A percentile compares a stretch with the other conserved stretches of the same genome.
These are phyloP conservation scores for Ochropleura leucogaster DNA, from an alignment of 2,888 invertebrate genomes.

Conservation along the genomic window DNA sequence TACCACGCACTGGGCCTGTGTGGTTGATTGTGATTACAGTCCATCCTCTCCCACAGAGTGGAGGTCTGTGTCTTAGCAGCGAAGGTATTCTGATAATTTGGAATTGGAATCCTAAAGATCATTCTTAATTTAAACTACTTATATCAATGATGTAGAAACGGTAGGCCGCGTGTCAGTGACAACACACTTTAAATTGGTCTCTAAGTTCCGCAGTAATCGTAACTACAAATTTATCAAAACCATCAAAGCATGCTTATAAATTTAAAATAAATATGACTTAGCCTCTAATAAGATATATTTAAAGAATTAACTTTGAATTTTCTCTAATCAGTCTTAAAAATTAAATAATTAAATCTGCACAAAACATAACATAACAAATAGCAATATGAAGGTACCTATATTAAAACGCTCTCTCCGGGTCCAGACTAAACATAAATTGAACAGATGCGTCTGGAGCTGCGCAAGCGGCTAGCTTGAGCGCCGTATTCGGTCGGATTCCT, in stretches of 20 bases:
- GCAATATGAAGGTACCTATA: conserved; percentile 60
- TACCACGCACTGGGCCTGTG: neutral
- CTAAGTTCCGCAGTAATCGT: neutral
- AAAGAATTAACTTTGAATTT: neutral
- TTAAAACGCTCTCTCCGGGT: conserved; percentile 69
- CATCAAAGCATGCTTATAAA: neutral
- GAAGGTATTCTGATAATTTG: neutral
- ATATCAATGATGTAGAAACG: neutral
- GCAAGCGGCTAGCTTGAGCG: conserved; percentile 60
- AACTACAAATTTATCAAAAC: neutral
- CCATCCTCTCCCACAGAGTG: neutral
- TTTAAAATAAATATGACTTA: neutral
- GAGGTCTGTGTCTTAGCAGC: neutral
- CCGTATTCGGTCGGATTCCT: conserved; percentile 78
- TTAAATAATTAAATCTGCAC: too few relatives aligned
- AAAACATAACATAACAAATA: conserved; percentile 35
- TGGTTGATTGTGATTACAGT: neutral
- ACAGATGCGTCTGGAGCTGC: conserved; percentile 65
- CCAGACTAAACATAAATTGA: conserved; percentile 75
- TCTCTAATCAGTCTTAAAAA: conserved; percentile 23
- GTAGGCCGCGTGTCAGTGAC: neutral
- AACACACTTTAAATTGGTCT: neutral
- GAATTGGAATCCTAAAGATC: neutral
- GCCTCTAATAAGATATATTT: neutral
- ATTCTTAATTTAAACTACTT: neutral